These are phyloP conservation scores for Physeter macrocephalus DNA, from an alignment of 2,113 vertebrate genomes.

Conservation along the genomic window DNA sequence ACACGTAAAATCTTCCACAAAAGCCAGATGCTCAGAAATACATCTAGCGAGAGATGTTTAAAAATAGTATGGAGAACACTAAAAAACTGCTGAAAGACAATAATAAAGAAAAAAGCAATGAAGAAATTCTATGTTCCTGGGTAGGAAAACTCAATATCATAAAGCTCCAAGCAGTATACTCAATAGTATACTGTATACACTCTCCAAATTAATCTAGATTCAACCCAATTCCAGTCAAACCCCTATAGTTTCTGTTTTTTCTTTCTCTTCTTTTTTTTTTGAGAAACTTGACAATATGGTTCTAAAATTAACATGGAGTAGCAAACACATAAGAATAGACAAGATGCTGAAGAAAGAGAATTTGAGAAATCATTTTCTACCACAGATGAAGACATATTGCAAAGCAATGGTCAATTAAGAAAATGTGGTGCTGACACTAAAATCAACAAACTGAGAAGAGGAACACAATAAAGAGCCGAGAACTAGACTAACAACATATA, in stretches of 20 bases:
- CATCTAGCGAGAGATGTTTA: neutral
- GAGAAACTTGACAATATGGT: neutral
- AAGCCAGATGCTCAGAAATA: neutral
- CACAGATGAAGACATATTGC: neutral
- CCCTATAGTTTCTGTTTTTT: neutral
- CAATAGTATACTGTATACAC: neutral
- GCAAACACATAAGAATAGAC: neutral
- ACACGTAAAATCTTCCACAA: neutral
- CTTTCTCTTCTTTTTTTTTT: neutral
- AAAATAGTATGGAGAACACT: neutral
- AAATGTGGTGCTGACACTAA: neutral
- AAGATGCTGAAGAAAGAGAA: neutral
- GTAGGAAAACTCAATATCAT: neutral
- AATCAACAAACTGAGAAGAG: neutral
- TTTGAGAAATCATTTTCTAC: neutral
- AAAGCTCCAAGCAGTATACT: neutral
- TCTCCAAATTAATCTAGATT: neutral
- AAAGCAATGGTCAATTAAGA: neutral
- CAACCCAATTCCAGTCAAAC: neutral
- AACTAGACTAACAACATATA: neutral
- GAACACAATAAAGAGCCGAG: neutral
- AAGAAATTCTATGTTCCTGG: neutral
- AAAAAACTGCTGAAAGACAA: neutral
- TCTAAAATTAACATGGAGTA: neutral
- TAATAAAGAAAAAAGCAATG: neutral